These are phyloP conservation scores for Caenorhabditis sinica DNA, from an alignment of 2,888 invertebrate species.

Conservation along the genomic window DNA sequence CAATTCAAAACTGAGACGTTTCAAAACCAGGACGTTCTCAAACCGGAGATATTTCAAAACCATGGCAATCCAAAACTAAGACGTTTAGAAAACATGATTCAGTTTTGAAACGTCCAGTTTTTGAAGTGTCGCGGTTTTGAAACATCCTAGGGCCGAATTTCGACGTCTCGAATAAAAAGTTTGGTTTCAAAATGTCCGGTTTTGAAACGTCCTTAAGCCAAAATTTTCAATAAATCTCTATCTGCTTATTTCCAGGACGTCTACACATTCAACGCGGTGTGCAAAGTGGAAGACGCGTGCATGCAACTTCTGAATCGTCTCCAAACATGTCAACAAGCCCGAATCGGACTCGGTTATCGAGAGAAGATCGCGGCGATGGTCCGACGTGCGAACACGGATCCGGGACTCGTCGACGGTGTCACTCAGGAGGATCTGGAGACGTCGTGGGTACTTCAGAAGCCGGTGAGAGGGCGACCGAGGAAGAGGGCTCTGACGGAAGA, in stretches of 20 bases:
- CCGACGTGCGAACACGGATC: slow-evolving; percentile 41
- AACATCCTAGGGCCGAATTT: too few relatives aligned
- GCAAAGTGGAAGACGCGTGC: slow-evolving; percentile 62
- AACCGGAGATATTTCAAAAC: too few relatives aligned
- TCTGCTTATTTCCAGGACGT: slow-evolving; percentile 45
- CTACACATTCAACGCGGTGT: slow-evolving; percentile 60
- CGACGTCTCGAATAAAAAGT: too few relatives aligned
- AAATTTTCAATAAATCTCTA: not conserved
- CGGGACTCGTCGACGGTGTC: slow-evolving; percentile 19
- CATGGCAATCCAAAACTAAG: too few relatives aligned
- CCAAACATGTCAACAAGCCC: slow-evolving; percentile 53
- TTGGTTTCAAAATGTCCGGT: too few relatives aligned
- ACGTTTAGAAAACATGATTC: too few relatives aligned
- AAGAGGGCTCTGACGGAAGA: slow-evolving; percentile 8
- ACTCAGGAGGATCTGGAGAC: slow-evolving; percentile 18
- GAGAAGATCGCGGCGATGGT: slow-evolving; percentile 52
- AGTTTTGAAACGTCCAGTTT: too few relatives aligned
- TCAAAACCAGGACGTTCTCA: too few relatives aligned
- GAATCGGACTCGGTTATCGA: slow-evolving; percentile 48
- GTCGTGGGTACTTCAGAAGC: slow-evolving; percentile 54
- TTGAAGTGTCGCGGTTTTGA: too few relatives aligned
- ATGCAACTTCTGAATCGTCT: slow-evolving; percentile 40
- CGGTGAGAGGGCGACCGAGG: slow-evolving; percentile 50
- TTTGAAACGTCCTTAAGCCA: too few relatives aligned
- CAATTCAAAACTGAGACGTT: too few relatives aligned